A percentile compares a stretch with the other conserved stretches of the same genome.
phyloP scores from a whole-genome alignment of 1,140 invertebrate species.

The Lysiphlebus fabarum region DNA sequence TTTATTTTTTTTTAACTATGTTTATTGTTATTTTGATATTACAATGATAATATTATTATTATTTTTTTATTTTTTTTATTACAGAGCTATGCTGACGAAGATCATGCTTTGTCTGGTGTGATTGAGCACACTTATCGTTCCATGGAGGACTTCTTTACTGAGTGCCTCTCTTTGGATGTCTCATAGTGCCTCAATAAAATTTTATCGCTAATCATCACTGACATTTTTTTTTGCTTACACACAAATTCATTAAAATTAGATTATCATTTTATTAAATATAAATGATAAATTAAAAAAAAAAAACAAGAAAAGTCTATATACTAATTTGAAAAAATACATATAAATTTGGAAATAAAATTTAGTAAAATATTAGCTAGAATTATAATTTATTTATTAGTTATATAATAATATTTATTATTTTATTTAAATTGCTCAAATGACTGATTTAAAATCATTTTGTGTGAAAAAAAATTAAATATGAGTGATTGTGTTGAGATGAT shows the following conservation, averaged over 20 bases:
- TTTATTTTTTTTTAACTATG: not conserved
- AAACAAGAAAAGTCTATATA: no score
- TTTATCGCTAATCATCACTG: constrained; percentile 29
- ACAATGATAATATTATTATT: no score
- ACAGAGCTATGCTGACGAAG: constrained; percentile 81
- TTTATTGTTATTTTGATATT: no score
- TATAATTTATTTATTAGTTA: no score
- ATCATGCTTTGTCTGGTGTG: constrained; percentile 71
- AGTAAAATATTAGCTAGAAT: not conserved
- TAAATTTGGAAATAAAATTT: not conserved
- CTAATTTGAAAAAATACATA: no score
- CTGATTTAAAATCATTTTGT: constrained; percentile 17
- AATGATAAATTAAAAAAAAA: not conserved
- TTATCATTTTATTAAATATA: not conserved
- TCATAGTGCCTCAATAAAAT: constrained; percentile 55
- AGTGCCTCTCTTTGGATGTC: constrained; percentile 79
- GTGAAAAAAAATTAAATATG: constrained; percentile 13
- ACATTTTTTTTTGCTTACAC: not conserved
- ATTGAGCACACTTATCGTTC: constrained; percentile 79
- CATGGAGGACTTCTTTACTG: constrained; percentile 80
- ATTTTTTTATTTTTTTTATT: no score
- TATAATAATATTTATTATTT: not conserved
- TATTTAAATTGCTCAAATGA: constrained; percentile 24
- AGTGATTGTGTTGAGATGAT: constrained; percentile 13
- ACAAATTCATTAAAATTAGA: not conserved